phyloP scores from a whole-genome alignment of 2,113 vertebrate species.

The Malurus cyaneus region DNA sequence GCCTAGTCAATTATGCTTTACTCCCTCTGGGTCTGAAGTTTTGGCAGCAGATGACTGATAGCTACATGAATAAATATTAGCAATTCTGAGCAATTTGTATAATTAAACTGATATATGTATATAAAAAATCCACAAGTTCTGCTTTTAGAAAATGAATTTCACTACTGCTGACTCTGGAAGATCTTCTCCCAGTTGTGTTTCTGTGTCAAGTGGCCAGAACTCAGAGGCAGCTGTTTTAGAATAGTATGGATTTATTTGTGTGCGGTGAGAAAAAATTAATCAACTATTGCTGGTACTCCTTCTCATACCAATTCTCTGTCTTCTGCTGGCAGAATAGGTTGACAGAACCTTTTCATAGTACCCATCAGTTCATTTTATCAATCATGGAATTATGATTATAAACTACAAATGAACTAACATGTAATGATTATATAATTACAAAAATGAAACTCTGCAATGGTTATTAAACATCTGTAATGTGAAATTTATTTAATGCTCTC shows the following conservation, averaged over 20 bases:
- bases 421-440: constrained; percentile 40
- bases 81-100: background rate
- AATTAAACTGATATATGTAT: background rate
- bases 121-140: background rate
- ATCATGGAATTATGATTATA: constrained; percentile 36
- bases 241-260: constrained; percentile 10
- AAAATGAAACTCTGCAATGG: constrained; percentile 18
- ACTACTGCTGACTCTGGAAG: background rate
- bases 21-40: background rate
- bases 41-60: background rate
- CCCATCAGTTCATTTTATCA: constrained; percentile 57
- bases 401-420: constrained; percentile 38
- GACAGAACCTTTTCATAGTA: constrained; percentile 35
- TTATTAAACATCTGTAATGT: constrained; percentile 31
- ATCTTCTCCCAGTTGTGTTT: background rate
- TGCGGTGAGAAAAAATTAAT: constrained; percentile 35
- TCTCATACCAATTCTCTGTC: constrained; percentile 6
- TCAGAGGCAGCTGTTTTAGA: background rate
- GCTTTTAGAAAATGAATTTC: background rate
- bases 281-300: background rate
- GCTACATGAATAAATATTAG: background rate
- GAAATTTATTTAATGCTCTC: constrained; percentile 32
- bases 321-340: constrained; percentile 9
- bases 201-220: background rate
- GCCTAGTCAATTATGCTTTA: background rate